Conservation (phyloP, 2,888 invertebrate species). For the Mythimna impura region DNA sequence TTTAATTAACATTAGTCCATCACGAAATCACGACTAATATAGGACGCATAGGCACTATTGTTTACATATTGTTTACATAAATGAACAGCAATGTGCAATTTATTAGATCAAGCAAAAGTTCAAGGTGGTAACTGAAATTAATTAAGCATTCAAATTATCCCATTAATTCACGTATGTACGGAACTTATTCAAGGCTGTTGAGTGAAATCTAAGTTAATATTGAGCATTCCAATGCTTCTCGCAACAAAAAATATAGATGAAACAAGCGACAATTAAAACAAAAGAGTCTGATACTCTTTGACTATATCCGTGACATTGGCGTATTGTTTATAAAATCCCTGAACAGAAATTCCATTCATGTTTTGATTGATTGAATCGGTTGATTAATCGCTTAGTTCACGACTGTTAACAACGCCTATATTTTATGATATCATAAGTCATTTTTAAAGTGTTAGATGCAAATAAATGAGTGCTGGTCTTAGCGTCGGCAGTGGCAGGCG, state of each 20-base stretch:
- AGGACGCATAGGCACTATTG: neutral
- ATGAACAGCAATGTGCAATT: neutral
- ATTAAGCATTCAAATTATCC: constrained; percentile 20
- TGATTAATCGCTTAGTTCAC: constrained; percentile 37
- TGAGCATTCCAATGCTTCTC: neutral
- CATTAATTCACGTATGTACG: constrained; percentile 10
- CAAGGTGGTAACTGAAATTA: constrained; percentile 25
- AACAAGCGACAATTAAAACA: neutral
- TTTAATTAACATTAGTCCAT: neutral
- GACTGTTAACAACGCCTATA: constrained; percentile 9
- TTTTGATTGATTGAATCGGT: constrained; percentile 26
- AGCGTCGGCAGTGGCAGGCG: constrained; percentile 36
- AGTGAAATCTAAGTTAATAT: constrained; percentile 35
- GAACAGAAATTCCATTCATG: constrained; percentile 9
- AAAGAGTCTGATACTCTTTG: neutral
- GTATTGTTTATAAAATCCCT: constrained; percentile 20
- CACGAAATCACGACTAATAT: neutral
- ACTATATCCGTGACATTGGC: neutral
- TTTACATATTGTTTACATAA: neutral
- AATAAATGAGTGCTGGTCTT: constrained; percentile 16
- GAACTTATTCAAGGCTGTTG: constrained; percentile 23
- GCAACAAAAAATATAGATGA: neutral
- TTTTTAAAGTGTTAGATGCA: constrained; percentile 14
- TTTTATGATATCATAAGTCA: constrained; percentile 41
- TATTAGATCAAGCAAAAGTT: constrained; percentile 3